Base-by-base conservation (phyloP, 2,113 vertebrate genomes). In the Hucho hucho region DNA sequence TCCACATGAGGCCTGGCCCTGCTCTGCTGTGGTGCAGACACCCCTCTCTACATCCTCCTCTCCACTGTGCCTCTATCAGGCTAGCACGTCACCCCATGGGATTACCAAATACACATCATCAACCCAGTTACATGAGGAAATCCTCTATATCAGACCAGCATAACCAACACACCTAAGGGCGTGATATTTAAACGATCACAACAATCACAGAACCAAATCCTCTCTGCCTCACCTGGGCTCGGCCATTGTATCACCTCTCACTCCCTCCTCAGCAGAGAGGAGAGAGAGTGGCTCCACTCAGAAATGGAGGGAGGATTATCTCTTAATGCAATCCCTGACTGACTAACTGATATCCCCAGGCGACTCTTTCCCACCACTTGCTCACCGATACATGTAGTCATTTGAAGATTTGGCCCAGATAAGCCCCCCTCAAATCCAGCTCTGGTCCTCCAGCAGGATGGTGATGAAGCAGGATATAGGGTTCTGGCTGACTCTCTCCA, bases 311-410 rank as follows among this genome's bases (percentile, higher is more conserved):
- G 64, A 59, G 78, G 76, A 81, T 86, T 83, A 83, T 83, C 84
- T 83, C 64, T 77, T 79, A 81, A 81, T 81, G 80, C 81, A 81
- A 83, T 86, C 79, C 74, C 70, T 70, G 67, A 18, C 49, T 53
- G 49, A 18, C 49, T 53, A 14, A 53, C 77, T 83, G 78, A 83
- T 83, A 79, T 81, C 78, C 63, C 81, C 69, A 70, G 58, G 68
- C 72, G 72, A 70, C 53, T 63, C 65, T 67, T 64, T 71, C 28
- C 71, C 67, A 28, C 37, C 58, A 53, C 69, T 64, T 61, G 74
- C 53, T 67, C 74, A 71, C 70, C 64, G 61, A 81, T 72, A 80
- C 75, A 80, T 70, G 64, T 72, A 76, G 77, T 84, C 76, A 81
- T 81, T 75, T 69, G 73, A 76, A 81, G 82, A 81, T 84, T 70